Conservation (phyloP, 2,888 invertebrate species). For the Muscina levida region DNA sequence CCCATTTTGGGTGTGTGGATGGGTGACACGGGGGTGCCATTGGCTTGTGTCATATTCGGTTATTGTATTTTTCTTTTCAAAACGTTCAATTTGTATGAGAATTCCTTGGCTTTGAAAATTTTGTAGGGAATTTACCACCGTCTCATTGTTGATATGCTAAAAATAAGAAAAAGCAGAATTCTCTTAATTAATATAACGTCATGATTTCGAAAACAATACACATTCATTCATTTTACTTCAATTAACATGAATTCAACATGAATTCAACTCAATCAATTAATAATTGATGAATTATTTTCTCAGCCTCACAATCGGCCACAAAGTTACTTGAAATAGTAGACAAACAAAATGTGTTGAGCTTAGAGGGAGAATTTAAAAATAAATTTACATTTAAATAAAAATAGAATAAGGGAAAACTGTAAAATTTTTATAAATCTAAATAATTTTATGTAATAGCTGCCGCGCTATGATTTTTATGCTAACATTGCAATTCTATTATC, state of each 20-base stretch:
- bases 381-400: too few relatives aligned
- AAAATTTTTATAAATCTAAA: too few relatives aligned
- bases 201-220: conserved; percentile 18
- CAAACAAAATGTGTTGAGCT: too few relatives aligned
- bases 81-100: background rate
- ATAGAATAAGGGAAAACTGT: too few relatives aligned
- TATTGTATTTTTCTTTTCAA: background rate
- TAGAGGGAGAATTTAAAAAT: too few relatives aligned
- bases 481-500: too few relatives aligned
- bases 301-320: background rate
- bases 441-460: too few relatives aligned
- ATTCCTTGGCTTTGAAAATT: too few relatives aligned
- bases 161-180: conserved; percentile 29
- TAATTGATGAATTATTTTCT: background rate
- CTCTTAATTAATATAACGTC: conserved; percentile 15
- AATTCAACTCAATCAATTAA: conserved; percentile 23
- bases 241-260: conserved; percentile 39
- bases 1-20: conserved; percentile 68
- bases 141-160: conserved; percentile 50
- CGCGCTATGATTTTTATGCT: too few relatives aligned
- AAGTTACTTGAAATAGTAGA: background rate
- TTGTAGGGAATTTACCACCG: too few relatives aligned
- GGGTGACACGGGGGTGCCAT: conserved; percentile 60
- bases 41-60: conserved; percentile 48
- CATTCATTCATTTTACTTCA: conserved; percentile 43